Evolutionary conservation across 2,888 invertebrate species (phyloP), one percentile per base, ranked within the genome.

Genomic region (Dromius quadrimaculatus): DNA sequence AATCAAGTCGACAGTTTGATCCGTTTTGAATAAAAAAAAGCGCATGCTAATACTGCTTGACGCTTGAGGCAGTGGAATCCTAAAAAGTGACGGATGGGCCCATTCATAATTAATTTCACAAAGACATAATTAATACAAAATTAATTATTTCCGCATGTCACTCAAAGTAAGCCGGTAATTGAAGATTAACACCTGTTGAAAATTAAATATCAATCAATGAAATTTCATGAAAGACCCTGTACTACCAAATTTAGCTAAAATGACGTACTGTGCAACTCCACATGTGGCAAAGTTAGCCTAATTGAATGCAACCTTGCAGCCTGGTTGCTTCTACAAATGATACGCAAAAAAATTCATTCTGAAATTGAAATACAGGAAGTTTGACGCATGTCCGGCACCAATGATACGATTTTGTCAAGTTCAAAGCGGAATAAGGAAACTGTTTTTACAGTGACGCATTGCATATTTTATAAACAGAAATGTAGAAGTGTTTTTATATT

Each of bases 331-430:
- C 36, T 17, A 23, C 11, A 36, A 59, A 59, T 59, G 36, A 34
- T 36, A 59, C 59, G 36, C 36, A 20, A 59, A 59, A 59, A 59
- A 57, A 15, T 11, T 54, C 50, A 54, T 59, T 59, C 59, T 9
- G 59, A 32, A 59, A 59, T 59, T 59, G 13, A 47, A 22, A 59
- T 19, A 11, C 59, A 59, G 59, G 59, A 59, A 59, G 59, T 36
- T 36, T 59, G 59, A 59, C 59, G 59, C 19, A 59, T 59, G 17
- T 59, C 59, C 59, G 59, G 50, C 28, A 11, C 11, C 23, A 23
- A 54, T 54, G 50, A 54, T 54, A 47, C 47, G 13, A 15, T 41
- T 41, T 41, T 41, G 41, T 41, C 41, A 41, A 41, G 41, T 41
- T 41, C 41, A 41, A 41, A 47, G 23, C 47, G 47, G 47, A 47